Conservation (phyloP, 2,113 vertebrate genomes). For the Rynchops niger region DNA sequence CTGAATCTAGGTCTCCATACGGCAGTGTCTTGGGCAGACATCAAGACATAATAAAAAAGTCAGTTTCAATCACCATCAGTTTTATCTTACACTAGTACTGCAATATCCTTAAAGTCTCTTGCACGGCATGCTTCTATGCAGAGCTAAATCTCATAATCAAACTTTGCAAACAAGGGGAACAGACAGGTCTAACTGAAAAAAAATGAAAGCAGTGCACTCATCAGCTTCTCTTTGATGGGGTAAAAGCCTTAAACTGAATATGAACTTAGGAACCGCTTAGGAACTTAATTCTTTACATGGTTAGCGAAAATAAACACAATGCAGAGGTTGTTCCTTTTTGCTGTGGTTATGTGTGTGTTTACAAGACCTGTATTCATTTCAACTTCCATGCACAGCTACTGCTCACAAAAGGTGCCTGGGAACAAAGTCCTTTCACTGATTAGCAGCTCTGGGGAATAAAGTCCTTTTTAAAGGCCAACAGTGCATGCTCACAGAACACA, state of each 20-base stretch:
- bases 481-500: neutral
- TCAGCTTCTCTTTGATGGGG: neutral
- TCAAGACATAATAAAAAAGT: neutral
- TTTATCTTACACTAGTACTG: neutral
- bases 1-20: slow-evolving; percentile 6
- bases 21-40: neutral
- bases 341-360: neutral
- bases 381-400: slow-evolving; percentile 6
- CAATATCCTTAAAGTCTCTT: neutral
- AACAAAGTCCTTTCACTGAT: slow-evolving; percentile 59
- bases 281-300: slow-evolving; percentile 23
- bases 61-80: neutral
- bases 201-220: neutral
- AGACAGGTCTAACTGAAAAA: neutral
- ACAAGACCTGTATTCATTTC: slow-evolving; percentile 24
- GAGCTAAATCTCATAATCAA: neutral
- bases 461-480: slow-evolving; percentile 45
- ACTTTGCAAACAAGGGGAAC: neutral
- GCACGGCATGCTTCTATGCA: neutral
- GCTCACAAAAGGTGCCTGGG: slow-evolving; percentile 33
- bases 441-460: slow-evolving; percentile 46
- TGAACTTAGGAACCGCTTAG: slow-evolving; percentile 19
- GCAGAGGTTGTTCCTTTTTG: slow-evolving; percentile 28
- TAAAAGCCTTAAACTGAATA: slow-evolving; percentile 10
- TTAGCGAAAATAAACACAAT: slow-evolving; percentile 1